These are phyloP conservation scores for Hozukius guyotensis DNA, from an alignment of 2,797 vertebrate genomes.

Conservation along the genomic window DNA sequence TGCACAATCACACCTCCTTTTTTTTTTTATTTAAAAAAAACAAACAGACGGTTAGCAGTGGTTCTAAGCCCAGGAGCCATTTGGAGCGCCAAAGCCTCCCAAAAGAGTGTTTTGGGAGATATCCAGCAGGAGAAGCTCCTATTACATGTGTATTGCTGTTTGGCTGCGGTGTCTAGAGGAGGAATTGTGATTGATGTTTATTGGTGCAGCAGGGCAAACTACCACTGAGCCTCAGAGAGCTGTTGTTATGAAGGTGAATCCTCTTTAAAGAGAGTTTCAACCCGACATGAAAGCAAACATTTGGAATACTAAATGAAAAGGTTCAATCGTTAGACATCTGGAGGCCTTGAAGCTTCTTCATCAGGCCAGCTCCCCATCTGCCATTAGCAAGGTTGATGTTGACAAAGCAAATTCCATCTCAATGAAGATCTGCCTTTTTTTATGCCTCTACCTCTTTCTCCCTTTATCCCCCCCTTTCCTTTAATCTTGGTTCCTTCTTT, in stretches of 20 bases:
- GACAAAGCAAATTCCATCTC: constrained; percentile 55
- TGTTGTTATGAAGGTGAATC: constrained; percentile 41
- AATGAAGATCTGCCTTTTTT: constrained; percentile 24
- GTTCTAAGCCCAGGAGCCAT: constrained; percentile 42
- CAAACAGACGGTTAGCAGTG: constrained; percentile 13
- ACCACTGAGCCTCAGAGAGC: constrained; percentile 42
- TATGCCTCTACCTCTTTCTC: neutral
- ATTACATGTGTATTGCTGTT: constrained; percentile 37
- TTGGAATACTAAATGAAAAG: constrained; percentile 50
- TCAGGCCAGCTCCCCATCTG: constrained; percentile 22
- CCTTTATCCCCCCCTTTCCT: constrained; percentile 4
- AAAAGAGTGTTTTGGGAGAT: constrained; percentile 54
- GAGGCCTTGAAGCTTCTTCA: constrained; percentile 45
- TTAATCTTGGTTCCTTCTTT: constrained; percentile 48
- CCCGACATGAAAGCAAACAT: constrained; percentile 49
- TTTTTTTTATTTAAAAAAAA: neutral
- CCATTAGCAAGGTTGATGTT: constrained; percentile 40
- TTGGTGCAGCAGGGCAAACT: constrained; percentile 45
- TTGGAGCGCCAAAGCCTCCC: constrained; percentile 25
- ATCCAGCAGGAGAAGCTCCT: constrained; percentile 41
- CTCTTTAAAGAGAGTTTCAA: constrained; percentile 5
- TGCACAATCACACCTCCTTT: constrained; percentile 25
- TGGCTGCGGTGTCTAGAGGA: constrained; percentile 31
- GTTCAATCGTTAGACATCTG: constrained; percentile 54
- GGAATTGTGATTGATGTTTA: constrained; percentile 57